phyloP scores from a whole-genome alignment of 2,113 vertebrate species.

The Falcunculus frontatus region DNA sequence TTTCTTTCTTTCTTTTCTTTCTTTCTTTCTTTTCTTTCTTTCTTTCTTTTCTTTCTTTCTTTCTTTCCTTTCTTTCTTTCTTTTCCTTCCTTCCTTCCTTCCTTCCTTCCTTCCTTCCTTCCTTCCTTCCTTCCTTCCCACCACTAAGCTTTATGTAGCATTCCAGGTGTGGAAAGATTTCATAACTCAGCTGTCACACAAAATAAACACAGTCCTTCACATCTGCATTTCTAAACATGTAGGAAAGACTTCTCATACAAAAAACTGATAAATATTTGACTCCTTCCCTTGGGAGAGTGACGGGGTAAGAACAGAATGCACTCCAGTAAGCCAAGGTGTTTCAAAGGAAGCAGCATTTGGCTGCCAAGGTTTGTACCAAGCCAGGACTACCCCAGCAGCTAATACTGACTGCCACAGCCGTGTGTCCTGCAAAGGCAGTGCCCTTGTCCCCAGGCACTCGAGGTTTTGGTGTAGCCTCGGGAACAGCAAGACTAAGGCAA shows the following conservation, averaged over 20 bases:
- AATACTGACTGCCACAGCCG: not conserved
- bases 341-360: not conserved
- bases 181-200: not conserved
- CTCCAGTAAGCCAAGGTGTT: not conserved
- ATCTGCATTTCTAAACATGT: not conserved
- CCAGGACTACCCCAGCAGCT: not conserved
- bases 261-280: not conserved
- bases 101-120: not conserved
- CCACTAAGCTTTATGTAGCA: not conserved
- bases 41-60: too few species aligned
- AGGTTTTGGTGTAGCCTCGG: not conserved
- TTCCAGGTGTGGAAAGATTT: not conserved
- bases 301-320: not conserved
- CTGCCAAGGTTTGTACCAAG: not conserved
- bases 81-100: not conserved
- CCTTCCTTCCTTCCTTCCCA: not conserved
- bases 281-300: not conserved
- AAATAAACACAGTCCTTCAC: not conserved
- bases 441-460: not conserved
- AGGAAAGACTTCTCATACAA: not conserved
- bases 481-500: not conserved
- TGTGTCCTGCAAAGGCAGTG: not conserved
- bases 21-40: too few species aligned
- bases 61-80: not conserved
- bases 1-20: not conserved